Percentiles rank a stretch among this genome's conserved stretches.
phyloP scores from a whole-genome alignment of 2,113 vertebrate species.

The Raja brachyura region DNA sequence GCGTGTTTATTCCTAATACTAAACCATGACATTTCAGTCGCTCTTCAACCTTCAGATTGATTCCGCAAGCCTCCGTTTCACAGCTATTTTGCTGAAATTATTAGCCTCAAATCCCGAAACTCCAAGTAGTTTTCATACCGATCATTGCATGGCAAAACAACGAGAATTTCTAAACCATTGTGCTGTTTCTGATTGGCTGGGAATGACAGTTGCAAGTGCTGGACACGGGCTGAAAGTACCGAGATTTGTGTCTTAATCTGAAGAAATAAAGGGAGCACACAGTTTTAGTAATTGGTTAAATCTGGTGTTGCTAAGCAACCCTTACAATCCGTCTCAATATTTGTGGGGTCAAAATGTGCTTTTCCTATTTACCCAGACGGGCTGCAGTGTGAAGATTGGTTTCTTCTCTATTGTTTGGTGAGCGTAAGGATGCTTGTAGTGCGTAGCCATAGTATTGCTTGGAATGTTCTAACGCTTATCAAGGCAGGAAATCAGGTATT shows the following conservation, averaged over 20 bases:
- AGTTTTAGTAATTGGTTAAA: not conserved
- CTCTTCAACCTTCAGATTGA: not conserved
- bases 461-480: slow-evolving; percentile 6
- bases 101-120: not conserved
- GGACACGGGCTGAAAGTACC: not conserved
- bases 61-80: not conserved
- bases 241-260: slow-evolving; percentile 8
- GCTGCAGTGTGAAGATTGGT: not conserved
- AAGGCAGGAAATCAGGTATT: not conserved
- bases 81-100: not conserved
- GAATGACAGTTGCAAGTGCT: not conserved
- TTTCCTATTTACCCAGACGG: slow-evolving; percentile 28
- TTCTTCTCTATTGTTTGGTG: not conserved
- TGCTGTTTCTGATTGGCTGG: not conserved
- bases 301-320: not conserved
- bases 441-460: not conserved
- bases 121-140: not conserved
- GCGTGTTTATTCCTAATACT: not conserved
- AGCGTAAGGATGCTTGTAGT: not conserved
- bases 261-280: slow-evolving; percentile 12
- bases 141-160: not conserved
- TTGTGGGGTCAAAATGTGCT: slow-evolving; percentile 24
- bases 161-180: not conserved
- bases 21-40: not conserved
- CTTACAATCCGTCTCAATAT: not conserved